phyloP scores from a whole-genome alignment of 2,113 vertebrate species.

The Vicugna pacos region DNA sequence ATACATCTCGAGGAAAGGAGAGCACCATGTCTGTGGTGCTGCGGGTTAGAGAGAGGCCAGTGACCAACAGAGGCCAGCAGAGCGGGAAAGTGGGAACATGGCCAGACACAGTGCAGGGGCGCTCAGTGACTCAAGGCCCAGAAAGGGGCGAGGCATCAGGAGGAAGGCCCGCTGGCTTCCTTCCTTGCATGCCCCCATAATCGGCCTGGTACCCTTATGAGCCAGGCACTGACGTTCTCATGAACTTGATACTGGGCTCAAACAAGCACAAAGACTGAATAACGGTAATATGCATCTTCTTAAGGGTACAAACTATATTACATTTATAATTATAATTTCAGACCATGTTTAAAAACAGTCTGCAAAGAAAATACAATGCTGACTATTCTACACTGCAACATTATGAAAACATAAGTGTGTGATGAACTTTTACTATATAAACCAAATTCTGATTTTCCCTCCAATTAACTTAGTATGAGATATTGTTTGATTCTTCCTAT shows the following conservation, averaged over 20 bases:
- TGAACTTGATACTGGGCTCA: not conserved
- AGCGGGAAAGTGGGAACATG: not conserved
- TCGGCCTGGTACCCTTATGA: not conserved
- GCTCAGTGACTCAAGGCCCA: not conserved
- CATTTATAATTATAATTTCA: slow-evolving; percentile 28
- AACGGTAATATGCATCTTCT: slow-evolving; percentile 1
- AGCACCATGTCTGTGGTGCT: not conserved
- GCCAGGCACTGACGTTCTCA: slow-evolving; percentile 27
- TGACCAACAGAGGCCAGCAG: not conserved
- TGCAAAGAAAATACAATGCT: slow-evolving; percentile 46
- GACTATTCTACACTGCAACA: not conserved
- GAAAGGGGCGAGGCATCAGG: not conserved
- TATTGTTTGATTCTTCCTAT: slow-evolving; percentile 31
- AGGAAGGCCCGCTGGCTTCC: not conserved
- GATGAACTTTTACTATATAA: slow-evolving; percentile 37
- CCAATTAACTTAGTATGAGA: slow-evolving; percentile 44
- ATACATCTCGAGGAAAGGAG: not conserved
- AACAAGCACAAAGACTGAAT: slow-evolving; percentile 50
- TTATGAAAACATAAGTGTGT: slow-evolving; percentile 42
- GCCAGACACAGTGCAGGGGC: not conserved
- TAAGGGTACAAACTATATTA: not conserved
- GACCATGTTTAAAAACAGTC: slow-evolving; percentile 38
- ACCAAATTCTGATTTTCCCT: slow-evolving; percentile 33
- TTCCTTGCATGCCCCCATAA: not conserved
- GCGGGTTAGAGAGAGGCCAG: not conserved